A percentile compares a stretch with the other conserved stretches of the same genome.
phyloP scores from a whole-genome alignment of 2,797 vertebrate species.

The Lepilemur ruficaudatus region DNA sequence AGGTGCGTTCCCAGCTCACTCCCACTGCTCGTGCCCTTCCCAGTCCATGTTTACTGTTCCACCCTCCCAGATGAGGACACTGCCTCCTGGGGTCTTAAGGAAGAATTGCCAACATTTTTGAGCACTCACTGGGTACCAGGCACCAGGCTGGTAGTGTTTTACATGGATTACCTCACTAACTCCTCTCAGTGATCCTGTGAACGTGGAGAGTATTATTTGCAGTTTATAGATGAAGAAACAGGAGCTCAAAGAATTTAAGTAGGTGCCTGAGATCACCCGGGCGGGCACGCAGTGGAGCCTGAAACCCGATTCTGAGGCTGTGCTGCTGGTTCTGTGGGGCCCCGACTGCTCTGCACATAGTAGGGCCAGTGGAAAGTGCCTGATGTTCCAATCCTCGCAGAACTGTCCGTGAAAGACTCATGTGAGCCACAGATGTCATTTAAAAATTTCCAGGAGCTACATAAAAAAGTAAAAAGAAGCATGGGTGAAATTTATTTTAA shows the following conservation, averaged over 20 bases:
- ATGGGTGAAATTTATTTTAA: not conserved
- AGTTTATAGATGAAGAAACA: not conserved
- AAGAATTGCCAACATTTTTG: not conserved
- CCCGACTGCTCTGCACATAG: rapidly evolving
- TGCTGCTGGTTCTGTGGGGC: not conserved
- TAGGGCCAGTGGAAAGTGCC: not conserved
- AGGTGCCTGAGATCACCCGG: rapidly evolving
- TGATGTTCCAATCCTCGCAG: not conserved
- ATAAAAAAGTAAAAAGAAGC: not conserved
- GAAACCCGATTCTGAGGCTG: no score
- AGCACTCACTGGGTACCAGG: not conserved
- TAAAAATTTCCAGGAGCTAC: not conserved
- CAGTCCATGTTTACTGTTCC: rapidly evolving
- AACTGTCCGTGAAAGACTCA: rapidly evolving
- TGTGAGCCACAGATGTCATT: not conserved
- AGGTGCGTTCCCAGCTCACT: no score
- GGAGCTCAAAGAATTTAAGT: not conserved
- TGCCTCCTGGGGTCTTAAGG: not conserved
- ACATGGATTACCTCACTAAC: not conserved
- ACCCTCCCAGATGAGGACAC: not conserved
- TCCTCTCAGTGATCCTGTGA: not conserved
- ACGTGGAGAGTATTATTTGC: not conserved
- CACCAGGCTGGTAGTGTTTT: not conserved
- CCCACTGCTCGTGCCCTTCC: rapidly evolving
- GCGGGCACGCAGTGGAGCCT: not conserved